phyloP scores from a whole-genome alignment of 2,797 vertebrate genomes.

The Lepus oiostolus region DNA sequence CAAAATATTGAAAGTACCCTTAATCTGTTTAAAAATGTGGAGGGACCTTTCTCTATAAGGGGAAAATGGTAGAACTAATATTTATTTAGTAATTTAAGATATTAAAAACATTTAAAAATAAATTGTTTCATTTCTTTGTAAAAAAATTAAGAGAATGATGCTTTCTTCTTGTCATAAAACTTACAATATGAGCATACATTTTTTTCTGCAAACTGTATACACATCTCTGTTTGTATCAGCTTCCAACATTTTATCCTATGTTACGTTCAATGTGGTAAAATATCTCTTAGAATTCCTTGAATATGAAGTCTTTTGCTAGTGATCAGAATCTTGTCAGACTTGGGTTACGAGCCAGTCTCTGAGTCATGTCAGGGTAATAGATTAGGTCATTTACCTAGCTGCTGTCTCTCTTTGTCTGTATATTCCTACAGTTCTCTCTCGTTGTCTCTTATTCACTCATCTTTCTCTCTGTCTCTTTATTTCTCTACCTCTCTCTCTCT shows the following conservation, averaged over 20 bases:
- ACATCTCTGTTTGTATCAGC: background rate
- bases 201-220: background rate
- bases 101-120: background rate
- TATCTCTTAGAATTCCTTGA: slow-evolving; percentile 8
- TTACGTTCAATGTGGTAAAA: background rate
- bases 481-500: no score
- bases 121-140: slow-evolving; percentile 49
- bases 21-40: slow-evolving; percentile 4
- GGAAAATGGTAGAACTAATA: background rate
- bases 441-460: no score
- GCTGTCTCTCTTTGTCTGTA: no score
- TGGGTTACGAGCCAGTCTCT: slow-evolving; percentile 29
- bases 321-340: background rate
- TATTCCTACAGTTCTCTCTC: no score
- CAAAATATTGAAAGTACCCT: background rate
- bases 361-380: slow-evolving; percentile 9
- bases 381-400: background rate
- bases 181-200: background rate
- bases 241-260: background rate
- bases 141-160: slow-evolving; percentile 14
- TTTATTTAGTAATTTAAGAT: background rate
- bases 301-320: background rate
- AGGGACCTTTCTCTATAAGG: background rate
- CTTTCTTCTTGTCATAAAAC: background rate
- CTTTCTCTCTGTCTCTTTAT: no score